phyloP scores from a whole-genome alignment of 2,113 vertebrate species.

The Ceyx melanurus region DNA sequence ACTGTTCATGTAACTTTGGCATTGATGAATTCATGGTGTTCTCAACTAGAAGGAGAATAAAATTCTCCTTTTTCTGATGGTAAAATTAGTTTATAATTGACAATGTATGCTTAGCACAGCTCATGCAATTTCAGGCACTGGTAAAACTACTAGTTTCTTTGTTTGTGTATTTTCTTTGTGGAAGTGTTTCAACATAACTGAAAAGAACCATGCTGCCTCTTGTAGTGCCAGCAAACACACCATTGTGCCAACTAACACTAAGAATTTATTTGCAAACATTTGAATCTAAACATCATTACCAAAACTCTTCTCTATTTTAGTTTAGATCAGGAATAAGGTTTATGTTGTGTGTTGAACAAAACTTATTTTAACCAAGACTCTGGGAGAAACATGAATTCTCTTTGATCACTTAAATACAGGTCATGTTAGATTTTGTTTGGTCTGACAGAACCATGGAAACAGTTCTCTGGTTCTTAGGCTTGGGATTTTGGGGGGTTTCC shows the following conservation, averaged over 20 bases:
- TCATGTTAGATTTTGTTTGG: neutral
- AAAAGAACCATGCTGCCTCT: neutral
- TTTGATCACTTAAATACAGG: neutral
- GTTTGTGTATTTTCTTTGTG: neutral
- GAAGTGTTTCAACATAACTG: neutral
- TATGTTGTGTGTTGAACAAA: neutral
- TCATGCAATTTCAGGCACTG: neutral
- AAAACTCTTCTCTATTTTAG: neutral
- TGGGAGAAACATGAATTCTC: neutral
- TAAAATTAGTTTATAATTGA: neutral
- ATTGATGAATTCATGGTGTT: neutral
- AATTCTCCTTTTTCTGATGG: neutral
- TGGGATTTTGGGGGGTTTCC: fast-evolving
- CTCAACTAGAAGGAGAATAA: neutral
- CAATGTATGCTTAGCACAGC: neutral
- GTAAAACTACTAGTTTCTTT: neutral
- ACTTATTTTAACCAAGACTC: neutral
- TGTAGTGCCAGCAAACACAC: neutral
- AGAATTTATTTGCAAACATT: neutral
- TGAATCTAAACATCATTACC: neutral
- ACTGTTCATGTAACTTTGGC: neutral
- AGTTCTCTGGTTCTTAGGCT: neutral
- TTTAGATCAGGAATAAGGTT: neutral
- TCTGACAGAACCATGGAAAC: neutral
- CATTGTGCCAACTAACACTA: neutral